Conservation (phyloP, 2,797 vertebrate genomes). For the Mareca strepera region DNA sequence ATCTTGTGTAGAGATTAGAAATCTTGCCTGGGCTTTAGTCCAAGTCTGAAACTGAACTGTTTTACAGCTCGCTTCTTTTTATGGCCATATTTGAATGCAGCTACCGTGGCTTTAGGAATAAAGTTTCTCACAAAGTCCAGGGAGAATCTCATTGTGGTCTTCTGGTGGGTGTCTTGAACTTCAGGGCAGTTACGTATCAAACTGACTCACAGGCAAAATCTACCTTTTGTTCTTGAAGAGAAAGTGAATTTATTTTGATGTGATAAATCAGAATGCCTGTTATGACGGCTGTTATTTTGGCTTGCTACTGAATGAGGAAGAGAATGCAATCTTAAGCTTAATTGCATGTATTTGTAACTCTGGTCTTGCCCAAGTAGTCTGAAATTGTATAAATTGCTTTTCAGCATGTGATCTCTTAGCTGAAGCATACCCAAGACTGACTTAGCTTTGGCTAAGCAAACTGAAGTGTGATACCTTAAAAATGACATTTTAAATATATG, state of each 20-base stretch:
- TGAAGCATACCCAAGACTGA: neutral
- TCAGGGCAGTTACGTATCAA: rapidly evolving
- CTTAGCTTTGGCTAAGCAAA: neutral
- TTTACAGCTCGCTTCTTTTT: neutral
- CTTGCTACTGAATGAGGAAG: neutral
- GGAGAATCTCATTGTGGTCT: neutral
- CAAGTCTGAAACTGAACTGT: neutral
- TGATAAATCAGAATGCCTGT: neutral
- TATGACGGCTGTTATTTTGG: neutral
- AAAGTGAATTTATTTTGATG: neutral
- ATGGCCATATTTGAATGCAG: neutral
- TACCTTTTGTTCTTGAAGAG: neutral
- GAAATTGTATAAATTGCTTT: neutral
- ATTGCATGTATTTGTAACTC: neutral
- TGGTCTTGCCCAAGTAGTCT: neutral
- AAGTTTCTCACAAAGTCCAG: neutral
- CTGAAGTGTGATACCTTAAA: neutral
- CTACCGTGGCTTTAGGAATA: neutral
- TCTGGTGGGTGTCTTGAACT: neutral
- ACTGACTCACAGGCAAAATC: neutral
- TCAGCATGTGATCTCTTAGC: neutral
- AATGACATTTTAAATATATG: neutral
- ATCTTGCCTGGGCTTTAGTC: conserved; percentile 7
- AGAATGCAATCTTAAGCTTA: neutral
- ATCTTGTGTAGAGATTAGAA: conserved; percentile 24